Conservation (phyloP, 2,113 vertebrate genomes). For the Salminus brasiliensis region DNA sequence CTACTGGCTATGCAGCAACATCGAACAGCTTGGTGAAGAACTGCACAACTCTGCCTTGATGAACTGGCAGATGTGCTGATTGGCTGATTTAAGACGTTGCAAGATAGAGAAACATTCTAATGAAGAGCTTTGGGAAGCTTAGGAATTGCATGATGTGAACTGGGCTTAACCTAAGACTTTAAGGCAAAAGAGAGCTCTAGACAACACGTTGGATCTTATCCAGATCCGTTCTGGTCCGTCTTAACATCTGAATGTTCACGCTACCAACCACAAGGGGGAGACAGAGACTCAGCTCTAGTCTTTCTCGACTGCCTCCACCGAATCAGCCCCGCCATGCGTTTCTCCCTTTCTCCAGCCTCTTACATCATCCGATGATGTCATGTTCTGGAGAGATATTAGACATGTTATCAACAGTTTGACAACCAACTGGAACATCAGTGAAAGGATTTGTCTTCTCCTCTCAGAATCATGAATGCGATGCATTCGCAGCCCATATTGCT, state of each 20-base stretch:
- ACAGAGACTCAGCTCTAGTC: conserved; percentile 70
- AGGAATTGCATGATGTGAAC: neutral
- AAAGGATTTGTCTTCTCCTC: conserved; percentile 19
- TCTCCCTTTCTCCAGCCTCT: conserved; percentile 23
- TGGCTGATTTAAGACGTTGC: neutral
- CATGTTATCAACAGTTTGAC: conserved; percentile 45
- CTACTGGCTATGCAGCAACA: neutral
- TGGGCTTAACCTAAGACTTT: neutral
- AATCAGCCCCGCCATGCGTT: conserved; percentile 17
- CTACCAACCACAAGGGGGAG: conserved; percentile 71
- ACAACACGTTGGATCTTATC: neutral
- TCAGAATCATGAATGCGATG: conserved; percentile 6
- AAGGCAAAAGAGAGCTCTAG: neutral
- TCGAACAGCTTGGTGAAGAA: neutral
- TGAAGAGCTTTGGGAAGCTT: neutral
- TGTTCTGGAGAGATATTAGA: conserved; percentile 17
- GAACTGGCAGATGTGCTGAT: neutral
- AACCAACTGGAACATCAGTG: conserved; percentile 21
- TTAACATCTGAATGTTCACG: neutral
- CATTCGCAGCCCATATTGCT: neutral
- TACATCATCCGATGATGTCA: conserved; percentile 54
- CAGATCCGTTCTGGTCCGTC: too few relatives aligned
- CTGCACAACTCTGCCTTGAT: neutral
- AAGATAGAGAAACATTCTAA: neutral
- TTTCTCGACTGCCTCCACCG: conserved; percentile 37